Conservation (phyloP, 2,888 invertebrate species). For the Apamea anceps region DNA sequence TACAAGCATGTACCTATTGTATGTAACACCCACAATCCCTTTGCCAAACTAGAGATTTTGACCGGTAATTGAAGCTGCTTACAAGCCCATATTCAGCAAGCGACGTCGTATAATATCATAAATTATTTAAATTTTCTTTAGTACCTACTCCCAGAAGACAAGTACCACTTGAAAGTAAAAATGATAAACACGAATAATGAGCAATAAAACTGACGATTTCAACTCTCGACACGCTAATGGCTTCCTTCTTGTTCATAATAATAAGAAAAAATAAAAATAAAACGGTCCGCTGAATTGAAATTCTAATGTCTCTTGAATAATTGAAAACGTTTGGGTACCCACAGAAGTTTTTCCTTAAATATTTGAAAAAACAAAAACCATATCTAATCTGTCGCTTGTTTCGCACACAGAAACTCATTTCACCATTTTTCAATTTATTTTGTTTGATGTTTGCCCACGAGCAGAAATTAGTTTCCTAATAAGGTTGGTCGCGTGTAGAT, state of each 20-base stretch:
- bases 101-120: slow-evolving; percentile 32
- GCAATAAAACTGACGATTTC: slow-evolving; percentile 68
- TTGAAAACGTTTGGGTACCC: slow-evolving; percentile 72
- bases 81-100: background rate
- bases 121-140: slow-evolving; percentile 35
- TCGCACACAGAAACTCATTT: slow-evolving; percentile 68
- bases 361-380: slow-evolving; percentile 67
- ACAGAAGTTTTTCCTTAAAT: slow-evolving; percentile 72
- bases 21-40: background rate
- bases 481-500: slow-evolving; percentile 31
- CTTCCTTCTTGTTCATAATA: slow-evolving; percentile 67
- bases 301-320: slow-evolving; percentile 78
- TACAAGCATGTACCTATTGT: background rate
- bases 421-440: slow-evolving; percentile 56
- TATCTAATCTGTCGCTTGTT: slow-evolving; percentile 69
- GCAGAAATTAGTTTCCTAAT: slow-evolving; percentile 52
- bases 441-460: slow-evolving; percentile 43
- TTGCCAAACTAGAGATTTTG: background rate
- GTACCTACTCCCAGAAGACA: slow-evolving; percentile 43
- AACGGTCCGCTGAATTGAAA: slow-evolving; percentile 73
- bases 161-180: slow-evolving; percentile 56
- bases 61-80: background rate
- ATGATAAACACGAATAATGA: slow-evolving; percentile 70
- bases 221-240: slow-evolving; percentile 69
- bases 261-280: slow-evolving; percentile 67